Evolutionary conservation across 2,797 vertebrate genomes (phyloP), one percentile per base, ranked within the genome.

Genomic region (Onychomys arenicola): DNA sequence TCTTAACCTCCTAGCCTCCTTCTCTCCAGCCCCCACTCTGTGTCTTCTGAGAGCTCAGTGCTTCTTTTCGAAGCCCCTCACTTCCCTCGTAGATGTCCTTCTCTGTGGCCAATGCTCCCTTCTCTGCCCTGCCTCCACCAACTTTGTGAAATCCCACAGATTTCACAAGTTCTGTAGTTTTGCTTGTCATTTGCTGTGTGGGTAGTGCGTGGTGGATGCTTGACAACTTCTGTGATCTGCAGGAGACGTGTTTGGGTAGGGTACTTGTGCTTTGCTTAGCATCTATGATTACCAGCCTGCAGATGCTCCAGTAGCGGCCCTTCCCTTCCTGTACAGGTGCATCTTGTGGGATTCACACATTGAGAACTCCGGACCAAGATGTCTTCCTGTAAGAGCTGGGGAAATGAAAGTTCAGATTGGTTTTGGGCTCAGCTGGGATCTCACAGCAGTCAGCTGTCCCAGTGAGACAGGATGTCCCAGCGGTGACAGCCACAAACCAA

Each of bases 111-210:
- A 52, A 3, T 32, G 43, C 49, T 76, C 19, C 0, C 1, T 92
- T 81, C 57, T 71, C 73, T 1, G 34, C 25, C 2, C 67, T 1
- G 21, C 43, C 81, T 69, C 77, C 87, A 77, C 46, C 89, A 40
- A 19, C 76, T 91, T 96, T 59, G 3, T 27, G 55, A 96, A 96
- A 93, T 81, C 87, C 25, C 80, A 91, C 55, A 14, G 65, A 87
- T 96, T 77, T 87, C 96, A 93, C 91, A 96, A 95, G 40, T 82
- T 77, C 2, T 10, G 59, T 67, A 91, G 93, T 96, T 98, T 94
- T 84, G 6, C 57, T 95, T 83, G 49, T n/a, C 34, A 4, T 23
- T 82, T 75, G 81, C 65, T 69, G 67, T 52, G 46, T 63, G 61
- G 9, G 32, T 43, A 61, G 23, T 43, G 46, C 8, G 0, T 59